Evolutionary conservation across 2,113 vertebrate genomes (phyloP), one percentile per base, ranked within the genome.

Genomic region (Microtus montanus): DNA sequence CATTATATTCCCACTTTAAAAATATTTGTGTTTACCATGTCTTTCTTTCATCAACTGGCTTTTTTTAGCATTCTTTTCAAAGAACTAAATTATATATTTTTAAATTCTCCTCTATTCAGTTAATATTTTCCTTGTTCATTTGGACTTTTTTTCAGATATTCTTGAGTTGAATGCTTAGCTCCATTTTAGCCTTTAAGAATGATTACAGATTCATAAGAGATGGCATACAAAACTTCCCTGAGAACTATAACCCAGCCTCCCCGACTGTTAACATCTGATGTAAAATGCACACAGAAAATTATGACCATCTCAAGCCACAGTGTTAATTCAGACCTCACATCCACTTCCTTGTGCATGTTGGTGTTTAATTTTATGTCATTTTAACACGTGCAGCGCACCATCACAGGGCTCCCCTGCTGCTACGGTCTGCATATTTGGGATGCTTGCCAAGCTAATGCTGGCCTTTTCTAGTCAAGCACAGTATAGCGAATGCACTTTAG

Each of bases 51-150:
- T 87, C 9, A 38, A 15, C 35, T 20, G 44, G 61, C 30, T 70
- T 66, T 70, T 77, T 77, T 83, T 30, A 54, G 35, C 38, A 85
- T 71, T 89, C 41, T 82, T 85, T 92, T 83, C 85, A 93, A 71
- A 82, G n/a, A 95, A 61, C 10, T 54, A 61, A 28, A 5, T 93
- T 80, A 74, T 35, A 38, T 73, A 19, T 71, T 47, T 63, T 89
- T 61, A 24, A 82, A 71, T 54, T 89, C 52, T 84, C 84, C 7
- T 90, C 68, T 24, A 89, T 71, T 91, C 87, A 84, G 75, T 78
- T 83, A 63, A n/a, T 71, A 73, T 15, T 75, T 44, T 63, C 70
- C 13, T 83, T 90, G 22, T 38, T 71, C 49, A 52, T 91, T 79
- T 79, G 66, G 35, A 11, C 12, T 41, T 85, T 63, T 63, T 20